These are phyloP conservation scores for Syngnathus floridae DNA, from an alignment of 2,113 vertebrate genomes.

Conservation along the genomic window DNA sequence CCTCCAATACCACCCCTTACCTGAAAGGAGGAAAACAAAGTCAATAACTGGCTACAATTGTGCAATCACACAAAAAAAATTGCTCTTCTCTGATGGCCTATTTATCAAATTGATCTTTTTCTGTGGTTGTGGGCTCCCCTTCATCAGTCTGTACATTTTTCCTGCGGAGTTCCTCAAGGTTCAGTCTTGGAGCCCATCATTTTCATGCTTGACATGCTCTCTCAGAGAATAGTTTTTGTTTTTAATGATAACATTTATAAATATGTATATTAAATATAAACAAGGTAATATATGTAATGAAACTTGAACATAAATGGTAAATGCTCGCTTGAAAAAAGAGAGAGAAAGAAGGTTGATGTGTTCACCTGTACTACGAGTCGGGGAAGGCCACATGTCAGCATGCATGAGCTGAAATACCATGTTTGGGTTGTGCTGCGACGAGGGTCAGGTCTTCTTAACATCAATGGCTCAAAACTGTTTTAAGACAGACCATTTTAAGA, in stretches of 20 bases:
- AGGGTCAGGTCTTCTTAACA: conserved; percentile 83
- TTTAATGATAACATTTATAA: too few species aligned
- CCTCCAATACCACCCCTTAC: conserved; percentile 76
- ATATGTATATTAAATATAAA: too few species aligned
- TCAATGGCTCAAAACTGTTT: conserved; percentile 85
- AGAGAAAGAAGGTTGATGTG: too few species aligned
- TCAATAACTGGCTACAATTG: not conserved
- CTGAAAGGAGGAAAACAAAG: conserved; percentile 6
- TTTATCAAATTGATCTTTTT: too few species aligned
- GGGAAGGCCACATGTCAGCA: conserved; percentile 84
- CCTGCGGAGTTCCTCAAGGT: not conserved
- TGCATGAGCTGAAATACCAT: conserved; percentile 86
- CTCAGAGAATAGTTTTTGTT: not conserved
- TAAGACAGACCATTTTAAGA: not conserved
- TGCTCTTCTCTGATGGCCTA: not conserved
- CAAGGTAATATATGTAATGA: not conserved
- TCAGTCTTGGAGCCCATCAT: not conserved
- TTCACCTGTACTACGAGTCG: conserved; percentile 89
- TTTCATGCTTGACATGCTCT: not conserved
- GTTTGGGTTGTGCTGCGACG: conserved; percentile 92
- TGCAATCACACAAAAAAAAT: too few species aligned
- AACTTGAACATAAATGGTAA: not conserved
- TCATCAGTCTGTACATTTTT: not conserved
- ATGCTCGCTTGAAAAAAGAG: not conserved
- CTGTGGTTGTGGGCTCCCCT: not conserved